These are phyloP conservation scores for Neotoxoptera formosana DNA, from an alignment of 1,140 invertebrate species.

Conservation along the genomic window DNA sequence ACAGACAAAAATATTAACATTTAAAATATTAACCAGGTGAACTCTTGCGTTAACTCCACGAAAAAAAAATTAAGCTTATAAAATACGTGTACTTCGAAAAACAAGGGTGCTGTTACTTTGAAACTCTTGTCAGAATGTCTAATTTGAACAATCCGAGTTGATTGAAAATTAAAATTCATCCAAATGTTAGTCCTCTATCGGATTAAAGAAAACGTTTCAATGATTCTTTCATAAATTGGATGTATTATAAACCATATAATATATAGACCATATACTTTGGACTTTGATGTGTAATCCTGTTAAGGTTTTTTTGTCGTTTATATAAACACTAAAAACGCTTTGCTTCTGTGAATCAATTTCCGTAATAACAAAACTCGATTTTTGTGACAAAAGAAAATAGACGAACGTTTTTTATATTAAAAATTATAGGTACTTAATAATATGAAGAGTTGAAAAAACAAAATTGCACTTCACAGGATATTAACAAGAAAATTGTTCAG, in stretches of 20 bases:
- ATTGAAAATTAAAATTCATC: background rate
- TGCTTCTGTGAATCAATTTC: background rate
- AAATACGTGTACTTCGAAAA: background rate
- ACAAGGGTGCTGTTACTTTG: background rate
- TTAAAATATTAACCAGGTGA: background rate
- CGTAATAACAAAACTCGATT: no score
- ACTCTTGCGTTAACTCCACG: no score
- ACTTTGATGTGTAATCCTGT: no score
- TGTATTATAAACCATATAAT: no score
- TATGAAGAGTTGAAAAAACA: background rate
- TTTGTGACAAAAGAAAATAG: background rate
- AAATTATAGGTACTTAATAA: background rate
- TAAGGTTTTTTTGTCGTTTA: no score
- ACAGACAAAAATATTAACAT: background rate
- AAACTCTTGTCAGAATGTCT: background rate
- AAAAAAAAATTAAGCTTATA: background rate
- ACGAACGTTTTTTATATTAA: background rate
- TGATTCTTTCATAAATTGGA: background rate
- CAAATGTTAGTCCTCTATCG: background rate
- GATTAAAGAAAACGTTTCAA: background rate
- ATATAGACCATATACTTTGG: no score
- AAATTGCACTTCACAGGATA: background rate
- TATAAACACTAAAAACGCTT: background rate
- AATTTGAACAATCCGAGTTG: background rate
- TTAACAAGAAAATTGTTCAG: background rate